phyloP scores from a whole-genome alignment of 2,888 invertebrate genomes.

The Loripinus fragilis region DNA sequence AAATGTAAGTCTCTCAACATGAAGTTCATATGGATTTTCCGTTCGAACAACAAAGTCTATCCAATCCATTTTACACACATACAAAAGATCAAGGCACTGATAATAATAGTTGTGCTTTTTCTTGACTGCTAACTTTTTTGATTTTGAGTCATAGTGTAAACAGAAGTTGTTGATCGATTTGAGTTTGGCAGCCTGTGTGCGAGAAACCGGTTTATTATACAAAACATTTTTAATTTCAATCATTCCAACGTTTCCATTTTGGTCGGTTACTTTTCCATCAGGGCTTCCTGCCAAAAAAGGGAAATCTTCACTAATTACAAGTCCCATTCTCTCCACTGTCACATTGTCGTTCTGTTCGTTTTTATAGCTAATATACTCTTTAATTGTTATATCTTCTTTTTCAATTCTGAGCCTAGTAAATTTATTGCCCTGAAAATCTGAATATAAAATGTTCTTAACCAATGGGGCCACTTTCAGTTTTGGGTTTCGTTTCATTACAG shows the following conservation, averaged over 20 bases:
- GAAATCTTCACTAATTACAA: not conserved
- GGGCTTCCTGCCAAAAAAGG: not conserved
- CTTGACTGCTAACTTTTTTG: too few relatives aligned
- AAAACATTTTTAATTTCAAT: slow-evolving; percentile 2
- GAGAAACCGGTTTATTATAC: not conserved
- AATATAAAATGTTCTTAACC: not conserved
- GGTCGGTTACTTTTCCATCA: not conserved
- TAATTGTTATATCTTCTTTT: slow-evolving; percentile 10
- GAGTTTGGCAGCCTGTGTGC: too few relatives aligned
- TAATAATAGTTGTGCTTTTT: too few relatives aligned
- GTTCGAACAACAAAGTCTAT: too few relatives aligned
- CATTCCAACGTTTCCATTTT: not conserved
- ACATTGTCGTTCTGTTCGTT: not conserved
- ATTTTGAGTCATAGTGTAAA: too few relatives aligned
- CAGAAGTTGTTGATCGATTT: too few relatives aligned
- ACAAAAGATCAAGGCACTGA: too few relatives aligned
- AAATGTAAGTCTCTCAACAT: too few relatives aligned
- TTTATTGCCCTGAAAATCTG: not conserved
- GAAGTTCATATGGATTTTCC: too few relatives aligned
- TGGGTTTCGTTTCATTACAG: not conserved
- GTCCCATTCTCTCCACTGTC: not conserved
- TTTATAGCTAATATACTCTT: not conserved
- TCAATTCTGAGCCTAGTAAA: slow-evolving; percentile 2
- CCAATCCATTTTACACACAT: too few relatives aligned
- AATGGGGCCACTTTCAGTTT: not conserved